A percentile compares a stretch with the other conserved stretches of the same genome.
Conservation (phyloP, 1,140 invertebrate species). For the Drepana arcuata region DNA sequence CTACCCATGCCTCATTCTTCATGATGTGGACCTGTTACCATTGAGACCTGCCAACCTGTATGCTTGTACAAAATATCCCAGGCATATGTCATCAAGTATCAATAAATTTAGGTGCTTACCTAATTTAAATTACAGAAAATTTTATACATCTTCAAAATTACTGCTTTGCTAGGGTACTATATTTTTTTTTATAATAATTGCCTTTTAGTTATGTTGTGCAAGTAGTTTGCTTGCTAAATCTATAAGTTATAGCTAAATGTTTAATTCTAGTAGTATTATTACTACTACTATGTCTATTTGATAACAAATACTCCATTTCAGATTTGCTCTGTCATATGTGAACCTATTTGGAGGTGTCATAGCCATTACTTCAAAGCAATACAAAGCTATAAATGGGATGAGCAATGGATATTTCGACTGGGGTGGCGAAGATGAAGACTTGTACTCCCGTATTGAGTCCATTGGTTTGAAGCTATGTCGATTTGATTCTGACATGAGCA, state of each 20-base stretch:
- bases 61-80: constrained; percentile 87
- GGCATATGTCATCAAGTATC: constrained; percentile 94
- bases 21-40: constrained; percentile 96
- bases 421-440: constrained; percentile 94
- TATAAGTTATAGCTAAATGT: no score
- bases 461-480: constrained; percentile 75
- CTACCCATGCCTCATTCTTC: constrained; percentile 93
- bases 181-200: no score
- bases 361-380: constrained; percentile 80
- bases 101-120: constrained; percentile 82
- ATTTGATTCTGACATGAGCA: constrained; percentile 80
- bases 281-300: no score
- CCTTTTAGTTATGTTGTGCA: no score
- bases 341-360: constrained; percentile 85
- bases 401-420: constrained; percentile 92
- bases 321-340: constrained; percentile 84
- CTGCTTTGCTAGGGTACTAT: no score
- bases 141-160: no score
- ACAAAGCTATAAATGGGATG: constrained; percentile 90
- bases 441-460: constrained; percentile 76
- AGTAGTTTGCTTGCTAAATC: no score
- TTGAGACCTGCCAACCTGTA: constrained; percentile 92
- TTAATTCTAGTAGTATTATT: no score
- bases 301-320: no score
- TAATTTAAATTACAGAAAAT: constrained; percentile 1